Base-by-base conservation (phyloP, 2,113 vertebrate species). In the Peromyscus polionotus region DNA sequence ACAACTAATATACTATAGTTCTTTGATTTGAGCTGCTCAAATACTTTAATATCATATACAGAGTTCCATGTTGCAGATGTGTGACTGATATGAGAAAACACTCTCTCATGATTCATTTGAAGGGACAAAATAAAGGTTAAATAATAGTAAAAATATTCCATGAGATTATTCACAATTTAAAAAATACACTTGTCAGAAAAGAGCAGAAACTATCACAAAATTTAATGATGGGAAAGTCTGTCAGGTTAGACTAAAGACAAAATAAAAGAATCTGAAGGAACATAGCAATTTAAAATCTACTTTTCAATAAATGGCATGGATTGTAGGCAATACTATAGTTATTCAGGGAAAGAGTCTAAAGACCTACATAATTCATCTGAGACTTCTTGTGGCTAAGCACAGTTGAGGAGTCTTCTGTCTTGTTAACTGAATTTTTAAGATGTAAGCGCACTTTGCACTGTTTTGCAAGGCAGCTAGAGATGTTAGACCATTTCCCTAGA, bases 281-380 rank as follows among this genome's bases (percentile, higher is more conserved):
- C 39, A 76, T 90, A 54, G 36, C 81, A 91, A 80, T 84, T 75
- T 75, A 79, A 68, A 88, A 33, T 76, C 90, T 96, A 88, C 13
- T 5, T n/a, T 13, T 67, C 36, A 88, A 31, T 59, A 51, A 80
- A 76, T 85, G 28, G 2, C 42, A 8, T 7, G 65, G 20, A 31
- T 63, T 16, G 31, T 87, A 80, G 6, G n/a, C 22, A 67, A 26
- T 26, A 61, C 7, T 63, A 26, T n/a, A 65, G 17, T 7, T 31
- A 31, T 31, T 4, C 19, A 90, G 3, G 19, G 73, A 48, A 83
- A 88, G 57, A 61, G 54, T 22, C 22, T 83, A 83, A 83, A 96
- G 14, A 26, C 9, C 16, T 68, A 39, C 20, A 13, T 6, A 85
- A 65, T 61, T 57, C 33, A 26, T 61, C 0, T 84, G 54, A 83